These are phyloP conservation scores for Aythya fuligula DNA, from an alignment of 2,797 vertebrate genomes.

Conservation along the genomic window DNA sequence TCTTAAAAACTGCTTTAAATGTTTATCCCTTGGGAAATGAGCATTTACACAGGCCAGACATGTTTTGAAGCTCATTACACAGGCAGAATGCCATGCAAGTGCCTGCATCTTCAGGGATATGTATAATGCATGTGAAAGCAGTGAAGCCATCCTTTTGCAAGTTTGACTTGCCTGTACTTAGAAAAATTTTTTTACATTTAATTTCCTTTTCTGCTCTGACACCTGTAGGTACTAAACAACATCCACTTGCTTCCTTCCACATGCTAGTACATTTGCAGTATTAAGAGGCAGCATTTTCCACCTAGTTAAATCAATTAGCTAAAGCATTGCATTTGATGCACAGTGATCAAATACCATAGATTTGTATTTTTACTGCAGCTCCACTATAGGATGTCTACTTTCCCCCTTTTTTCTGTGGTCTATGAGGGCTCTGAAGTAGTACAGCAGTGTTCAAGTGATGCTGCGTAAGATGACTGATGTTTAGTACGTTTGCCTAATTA, in stretches of 20 bases:
- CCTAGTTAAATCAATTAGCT: not conserved
- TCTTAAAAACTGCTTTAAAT: not conserved
- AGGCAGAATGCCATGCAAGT: not conserved
- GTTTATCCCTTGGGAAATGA: not conserved
- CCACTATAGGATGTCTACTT: not conserved
- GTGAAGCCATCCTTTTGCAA: not conserved
- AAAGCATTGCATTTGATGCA: not conserved
- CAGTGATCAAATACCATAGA: fast-evolving
- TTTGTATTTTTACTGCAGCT: not conserved
- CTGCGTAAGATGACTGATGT: conserved; percentile 75
- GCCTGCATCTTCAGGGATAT: not conserved
- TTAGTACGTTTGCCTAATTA: conserved; percentile 89
- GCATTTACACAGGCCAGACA: not conserved
- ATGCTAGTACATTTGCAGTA: not conserved
- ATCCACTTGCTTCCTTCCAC: not conserved
- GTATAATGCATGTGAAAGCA: not conserved
- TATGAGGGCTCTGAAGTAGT: conserved; percentile 11
- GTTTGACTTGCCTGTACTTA: not conserved
- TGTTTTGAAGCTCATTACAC: fast-evolving
- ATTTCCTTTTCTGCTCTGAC: not conserved
- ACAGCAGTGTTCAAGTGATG: conserved; percentile 20
- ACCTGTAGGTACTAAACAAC: not conserved
- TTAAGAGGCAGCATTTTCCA: not conserved
- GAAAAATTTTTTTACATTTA: not conserved
- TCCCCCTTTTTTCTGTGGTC: not conserved